These are phyloP conservation scores for Agrotis ipsilon DNA, from an alignment of 2,888 invertebrate genomes.

Conservation along the genomic window DNA sequence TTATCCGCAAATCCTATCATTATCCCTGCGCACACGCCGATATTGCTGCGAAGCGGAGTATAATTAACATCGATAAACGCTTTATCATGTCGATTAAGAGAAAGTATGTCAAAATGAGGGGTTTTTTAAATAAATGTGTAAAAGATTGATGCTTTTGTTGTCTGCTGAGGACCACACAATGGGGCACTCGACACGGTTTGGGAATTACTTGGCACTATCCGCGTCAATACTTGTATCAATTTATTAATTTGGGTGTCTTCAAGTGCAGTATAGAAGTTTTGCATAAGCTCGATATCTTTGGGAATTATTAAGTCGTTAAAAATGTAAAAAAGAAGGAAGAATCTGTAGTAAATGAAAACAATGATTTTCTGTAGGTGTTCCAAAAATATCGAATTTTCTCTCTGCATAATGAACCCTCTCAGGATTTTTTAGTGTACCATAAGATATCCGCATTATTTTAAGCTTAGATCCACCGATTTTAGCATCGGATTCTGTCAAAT, in stretches of 20 bases:
- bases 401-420: background rate
- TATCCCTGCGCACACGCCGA: conserved; percentile 50
- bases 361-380: no score
- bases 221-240: conserved; percentile 3
- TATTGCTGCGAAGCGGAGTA: conserved; percentile 42
- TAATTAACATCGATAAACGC: conserved; percentile 59
- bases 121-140: conserved; percentile 48
- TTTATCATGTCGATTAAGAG: conserved; percentile 51
- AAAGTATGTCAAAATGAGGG: conserved; percentile 53
- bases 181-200: conserved; percentile 4
- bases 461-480: background rate
- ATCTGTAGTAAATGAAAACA: no score
- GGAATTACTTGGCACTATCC: background rate
- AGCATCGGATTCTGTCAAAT: background rate
- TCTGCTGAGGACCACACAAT: conserved; percentile 46
- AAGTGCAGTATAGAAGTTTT: background rate
- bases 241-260: conserved; percentile 13
- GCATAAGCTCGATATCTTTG: background rate
- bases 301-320: background rate
- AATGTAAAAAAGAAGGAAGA: background rate
- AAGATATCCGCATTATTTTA: background rate
- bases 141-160: conserved; percentile 53
- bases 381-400: no score
- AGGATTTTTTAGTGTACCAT: background rate
- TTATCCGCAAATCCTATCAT: conserved; percentile 65